Evolutionary conservation across 2,888 invertebrate genomes (phyloP), one percentile per base, ranked within the genome.

Genomic region (Ophion slaviceki): DNA sequence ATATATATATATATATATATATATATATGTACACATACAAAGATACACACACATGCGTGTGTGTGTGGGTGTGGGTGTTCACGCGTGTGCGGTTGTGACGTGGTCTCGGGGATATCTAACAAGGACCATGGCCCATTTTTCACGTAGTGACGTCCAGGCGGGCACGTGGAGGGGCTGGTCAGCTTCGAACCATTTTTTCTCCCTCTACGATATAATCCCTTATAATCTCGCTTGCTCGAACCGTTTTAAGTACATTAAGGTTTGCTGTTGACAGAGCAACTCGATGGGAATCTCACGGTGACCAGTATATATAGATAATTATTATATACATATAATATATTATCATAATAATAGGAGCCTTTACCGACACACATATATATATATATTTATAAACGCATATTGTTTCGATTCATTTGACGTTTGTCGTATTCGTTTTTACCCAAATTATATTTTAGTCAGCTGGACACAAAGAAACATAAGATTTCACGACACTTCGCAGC

Each of bases 71-170:
- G 70, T 62, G 68, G 59, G 14, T n/a, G 61, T 45, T 7, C n/a
- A 20, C 32, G 36, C 11, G 61, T 24, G 53, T 75, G 67, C 32
- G 45, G 67, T 70, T 24, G 77, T 61, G 66, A 47, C 47, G 36
- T 61, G 74, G 71, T 75, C 71, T 75, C 75, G 70, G 59, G 70
- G 45, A 79, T 78, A 79, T 76, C 85, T 2, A 47, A 10, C 82
- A 76, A 79, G 85, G 86, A 78, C 86, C 86, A 83, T 87, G 87
- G 86, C 86, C 87, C 87, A 87, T 87, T 87, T 87, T 86, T 62
- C 82, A 76, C 79, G 71, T 67, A 76, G 82, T 85, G 85, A 86
- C 86, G 86, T 85, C 86, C 82, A 86, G 68, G 76, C 71, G 66
- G 85, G 66, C 79, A 71, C 64, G 68, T 67, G 78, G 28, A 57